A percentile compares a stretch with the other conserved stretches of the same genome.
These are phyloP conservation scores for Parapristionchus giblindavisi DNA, from an alignment of 2,888 invertebrate genomes.

Conservation along the genomic window DNA sequence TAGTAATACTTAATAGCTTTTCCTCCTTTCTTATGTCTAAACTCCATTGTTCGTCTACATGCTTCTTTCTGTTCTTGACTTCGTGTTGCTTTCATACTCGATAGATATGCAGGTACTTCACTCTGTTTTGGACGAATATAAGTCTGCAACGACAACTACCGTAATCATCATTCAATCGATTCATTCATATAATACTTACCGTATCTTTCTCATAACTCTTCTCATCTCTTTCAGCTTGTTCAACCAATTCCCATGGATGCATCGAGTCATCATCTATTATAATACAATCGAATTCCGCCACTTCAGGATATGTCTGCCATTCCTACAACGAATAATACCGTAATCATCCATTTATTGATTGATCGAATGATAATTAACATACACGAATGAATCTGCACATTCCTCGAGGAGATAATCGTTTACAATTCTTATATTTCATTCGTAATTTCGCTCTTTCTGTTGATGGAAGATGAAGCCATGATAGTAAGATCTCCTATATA, in stretches of 20 bases:
- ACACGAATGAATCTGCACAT: constrained; percentile 34
- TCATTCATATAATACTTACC: background rate
- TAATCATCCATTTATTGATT: background rate
- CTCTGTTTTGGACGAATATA: constrained; percentile 8
- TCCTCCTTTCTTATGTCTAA: constrained; percentile 29
- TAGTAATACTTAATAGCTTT: constrained; percentile 29
- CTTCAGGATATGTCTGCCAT: constrained; percentile 28
- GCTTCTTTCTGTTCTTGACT: constrained; percentile 12
- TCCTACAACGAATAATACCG: background rate
- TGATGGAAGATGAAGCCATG: constrained; percentile 35
- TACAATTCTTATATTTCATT: constrained; percentile 9
- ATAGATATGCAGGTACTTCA: constrained; percentile 27
- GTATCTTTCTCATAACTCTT: background rate
- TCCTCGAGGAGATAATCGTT: constrained; percentile 23
- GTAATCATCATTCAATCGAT: background rate
- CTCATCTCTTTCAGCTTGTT: constrained; percentile 29
- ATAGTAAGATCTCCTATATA: constrained; percentile 31
- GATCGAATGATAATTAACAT: background rate
- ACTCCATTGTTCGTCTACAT: constrained; percentile 15
- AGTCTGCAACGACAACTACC: constrained; percentile 2
- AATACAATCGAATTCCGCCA: constrained; percentile 28
- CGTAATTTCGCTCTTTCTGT: background rate
- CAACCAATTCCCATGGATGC: constrained; percentile 38
- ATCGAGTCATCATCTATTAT: constrained; percentile 32
- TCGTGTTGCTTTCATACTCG: constrained; percentile 8